A percentile compares a stretch with the other conserved stretches of the same genome.
These are phyloP conservation scores for Leptarthrus brevirostris DNA, from an alignment of 2,888 invertebrate genomes.

Conservation along the genomic window DNA sequence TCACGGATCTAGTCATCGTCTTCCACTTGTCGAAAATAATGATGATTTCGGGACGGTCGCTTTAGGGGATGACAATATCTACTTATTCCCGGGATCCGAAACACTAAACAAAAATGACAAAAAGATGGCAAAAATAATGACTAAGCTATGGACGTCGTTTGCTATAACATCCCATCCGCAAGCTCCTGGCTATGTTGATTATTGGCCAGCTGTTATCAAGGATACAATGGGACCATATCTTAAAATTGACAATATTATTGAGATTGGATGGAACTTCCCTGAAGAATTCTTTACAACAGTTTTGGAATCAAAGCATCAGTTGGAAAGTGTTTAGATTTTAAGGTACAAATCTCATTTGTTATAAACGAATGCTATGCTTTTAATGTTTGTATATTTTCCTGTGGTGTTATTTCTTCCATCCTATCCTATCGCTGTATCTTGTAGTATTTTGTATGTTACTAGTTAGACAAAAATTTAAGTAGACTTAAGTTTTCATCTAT, in stretches of 20 bases:
- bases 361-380: too few species aligned
- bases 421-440: too few species aligned
- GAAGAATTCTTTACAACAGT: constrained; percentile 60
- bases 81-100: constrained; percentile 68
- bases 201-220: constrained; percentile 62
- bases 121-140: constrained; percentile 67
- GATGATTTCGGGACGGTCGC: constrained; percentile 64
- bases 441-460: too few species aligned
- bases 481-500: too few species aligned
- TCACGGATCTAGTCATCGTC: constrained; percentile 58
- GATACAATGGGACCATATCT: constrained; percentile 65
- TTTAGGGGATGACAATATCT: constrained; percentile 72
- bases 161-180: constrained; percentile 62
- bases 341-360: too few species aligned
- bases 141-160: constrained; percentile 66
- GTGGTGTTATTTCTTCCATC: too few species aligned
- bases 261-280: constrained; percentile 62
- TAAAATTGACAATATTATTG: constrained; percentile 60
- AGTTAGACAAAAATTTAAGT: too few species aligned
- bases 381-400: too few species aligned
- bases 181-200: constrained; percentile 57
- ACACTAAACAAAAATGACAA: constrained; percentile 64
- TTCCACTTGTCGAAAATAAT: constrained; percentile 58
- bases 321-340: not conserved
- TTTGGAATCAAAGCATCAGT: not conserved